phyloP scores from a whole-genome alignment of 2,888 invertebrate genomes.

The Automeris io region DNA sequence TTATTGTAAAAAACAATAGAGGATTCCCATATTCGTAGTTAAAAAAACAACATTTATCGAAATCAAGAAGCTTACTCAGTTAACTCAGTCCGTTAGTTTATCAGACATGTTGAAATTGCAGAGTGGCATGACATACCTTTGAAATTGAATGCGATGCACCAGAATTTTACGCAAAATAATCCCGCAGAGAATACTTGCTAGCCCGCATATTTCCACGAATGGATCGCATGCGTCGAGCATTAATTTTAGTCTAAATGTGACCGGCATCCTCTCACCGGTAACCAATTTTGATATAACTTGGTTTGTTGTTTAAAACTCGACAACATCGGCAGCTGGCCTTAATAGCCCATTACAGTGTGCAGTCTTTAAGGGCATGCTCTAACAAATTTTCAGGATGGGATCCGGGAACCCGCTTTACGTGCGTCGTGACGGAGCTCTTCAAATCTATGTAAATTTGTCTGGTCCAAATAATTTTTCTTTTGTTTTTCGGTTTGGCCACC shows the following conservation, averaged over 20 bases:
- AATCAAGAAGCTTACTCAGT: no score
- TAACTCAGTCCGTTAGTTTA: no score
- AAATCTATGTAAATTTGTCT: not conserved
- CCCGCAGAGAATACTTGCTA: slow-evolving; percentile 21
- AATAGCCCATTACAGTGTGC: slow-evolving; percentile 7
- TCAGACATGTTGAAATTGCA: no score
- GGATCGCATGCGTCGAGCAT: slow-evolving; percentile 7
- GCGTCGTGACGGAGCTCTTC: slow-evolving; percentile 12
- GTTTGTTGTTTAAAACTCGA: slow-evolving; percentile 9
- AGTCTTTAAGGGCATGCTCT: slow-evolving; percentile 7
- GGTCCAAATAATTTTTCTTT: no score
- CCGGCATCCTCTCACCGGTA: slow-evolving; percentile 8
- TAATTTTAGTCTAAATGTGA: slow-evolving; percentile 10
- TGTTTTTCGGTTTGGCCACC: no score
- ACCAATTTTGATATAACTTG: slow-evolving; percentile 3
- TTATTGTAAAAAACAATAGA: no score
- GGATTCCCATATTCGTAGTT: no score
- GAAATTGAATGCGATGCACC: slow-evolving; percentile 4
- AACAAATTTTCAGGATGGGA: slow-evolving; percentile 6
- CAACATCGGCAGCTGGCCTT: slow-evolving; percentile 11
- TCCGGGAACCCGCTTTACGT: slow-evolving; percentile 14
- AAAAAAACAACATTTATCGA: no score
- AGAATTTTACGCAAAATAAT: slow-evolving; percentile 6
- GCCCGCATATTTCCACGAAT: slow-evolving; percentile 18
- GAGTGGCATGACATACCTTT: slow-evolving; percentile 2